These are phyloP conservation scores for Dipodomys merriami DNA, from an alignment of 2,113 vertebrate genomes.

Conservation along the genomic window DNA sequence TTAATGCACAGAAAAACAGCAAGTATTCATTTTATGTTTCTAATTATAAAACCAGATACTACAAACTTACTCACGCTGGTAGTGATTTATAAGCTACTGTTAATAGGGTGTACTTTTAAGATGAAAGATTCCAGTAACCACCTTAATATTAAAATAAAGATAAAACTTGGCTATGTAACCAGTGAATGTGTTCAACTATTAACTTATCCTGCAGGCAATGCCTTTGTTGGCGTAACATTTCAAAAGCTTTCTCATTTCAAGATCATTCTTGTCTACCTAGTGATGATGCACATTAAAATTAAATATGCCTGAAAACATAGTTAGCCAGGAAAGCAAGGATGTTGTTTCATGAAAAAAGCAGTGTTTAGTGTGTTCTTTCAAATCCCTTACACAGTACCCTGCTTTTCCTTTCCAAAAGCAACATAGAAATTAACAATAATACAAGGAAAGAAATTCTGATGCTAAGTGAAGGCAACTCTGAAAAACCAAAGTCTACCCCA, in stretches of 20 bases:
- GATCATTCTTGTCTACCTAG: conserved; percentile 51
- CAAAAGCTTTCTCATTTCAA: conserved; percentile 71
- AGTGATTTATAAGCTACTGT: conserved; percentile 58
- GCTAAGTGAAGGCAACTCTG: background rate
- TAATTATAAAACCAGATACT: conserved; percentile 48
- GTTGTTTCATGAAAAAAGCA: conserved; percentile 35
- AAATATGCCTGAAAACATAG: conserved; percentile 43
- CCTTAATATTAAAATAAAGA: conserved; percentile 63
- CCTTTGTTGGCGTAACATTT: conserved; percentile 60
- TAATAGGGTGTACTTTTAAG: conserved; percentile 60
- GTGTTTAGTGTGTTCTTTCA: conserved; percentile 30
- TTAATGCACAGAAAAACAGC: background rate
- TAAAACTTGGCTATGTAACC: conserved; percentile 64
- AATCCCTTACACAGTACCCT: background rate
- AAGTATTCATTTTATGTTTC: conserved; percentile 45
- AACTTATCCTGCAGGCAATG: conserved; percentile 61
- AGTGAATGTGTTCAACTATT: conserved; percentile 56
- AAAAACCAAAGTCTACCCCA: conserved; percentile 26
- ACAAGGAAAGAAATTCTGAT: conserved; percentile 18
- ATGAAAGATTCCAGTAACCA: conserved; percentile 63
- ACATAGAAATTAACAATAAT: conserved; percentile 26
- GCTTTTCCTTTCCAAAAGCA: conserved; percentile 61
- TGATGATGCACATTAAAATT: conserved; percentile 45
- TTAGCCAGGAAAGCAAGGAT: conserved; percentile 59
- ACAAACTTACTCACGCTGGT: conserved; percentile 25